Evolutionary conservation across 2,888 invertebrate species (phyloP).

Genomic region (Herminia tarsipennalis): DNA sequence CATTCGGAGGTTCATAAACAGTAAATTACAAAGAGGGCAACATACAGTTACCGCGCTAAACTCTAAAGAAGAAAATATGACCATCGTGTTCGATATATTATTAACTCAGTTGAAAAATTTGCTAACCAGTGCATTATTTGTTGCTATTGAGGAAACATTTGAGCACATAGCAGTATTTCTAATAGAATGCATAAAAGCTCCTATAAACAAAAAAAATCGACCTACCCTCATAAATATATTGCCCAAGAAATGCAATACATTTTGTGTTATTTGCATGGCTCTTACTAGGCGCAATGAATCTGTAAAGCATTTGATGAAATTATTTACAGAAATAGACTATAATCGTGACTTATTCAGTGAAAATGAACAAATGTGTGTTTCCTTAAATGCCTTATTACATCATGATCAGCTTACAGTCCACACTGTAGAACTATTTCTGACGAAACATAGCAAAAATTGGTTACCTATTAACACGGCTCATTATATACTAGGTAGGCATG

Average conservation of each 20-base stretch:
- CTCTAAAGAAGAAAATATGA: not conserved
- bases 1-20: conserved; percentile 12
- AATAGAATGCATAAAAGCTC: not conserved
- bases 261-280: not conserved
- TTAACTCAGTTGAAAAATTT: not conserved
- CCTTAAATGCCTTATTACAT: not conserved
- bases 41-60: not conserved
- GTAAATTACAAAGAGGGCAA: conserved; percentile 8
- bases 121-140: not conserved
- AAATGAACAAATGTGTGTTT: not conserved
- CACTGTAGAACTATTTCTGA: not conserved
- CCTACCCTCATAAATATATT: not conserved
- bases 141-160: not conserved
- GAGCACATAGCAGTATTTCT: conserved; percentile 4
- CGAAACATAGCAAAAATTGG: not conserved
- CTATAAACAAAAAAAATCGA: conserved; percentile 2
- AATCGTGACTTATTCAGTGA: not conserved
- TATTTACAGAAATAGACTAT: not conserved
- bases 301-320: not conserved
- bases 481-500: not conserved
- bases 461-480: not conserved
- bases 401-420: not conserved
- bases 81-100: not conserved
- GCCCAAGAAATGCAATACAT: not conserved
- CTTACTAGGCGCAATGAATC: too few relatives aligned